Base-by-base conservation (phyloP, 2,888 invertebrate genomes). In the Cataglyphis altisquamis region DNA sequence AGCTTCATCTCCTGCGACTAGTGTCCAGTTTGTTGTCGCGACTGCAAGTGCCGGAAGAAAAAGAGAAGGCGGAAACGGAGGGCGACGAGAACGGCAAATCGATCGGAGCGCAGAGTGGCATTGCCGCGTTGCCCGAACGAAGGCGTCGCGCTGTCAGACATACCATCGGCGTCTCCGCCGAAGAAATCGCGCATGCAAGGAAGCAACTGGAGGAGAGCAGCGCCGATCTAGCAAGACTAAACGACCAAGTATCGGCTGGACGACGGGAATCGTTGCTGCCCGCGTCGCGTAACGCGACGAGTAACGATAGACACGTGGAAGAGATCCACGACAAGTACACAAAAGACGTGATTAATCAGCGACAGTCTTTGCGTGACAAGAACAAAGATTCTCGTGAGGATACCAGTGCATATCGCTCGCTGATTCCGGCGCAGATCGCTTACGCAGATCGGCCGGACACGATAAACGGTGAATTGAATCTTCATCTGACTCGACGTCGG, bases 101-200 rank as follows among this genome's bases (percentile, higher is more conserved):
- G 70, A 10, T 95, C 86, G 95, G 95, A 15, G 21, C 66, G 95
- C 85, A 95, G 95, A 8, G n/a, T 25, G 15, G 18, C 15, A 2
- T 52, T 8, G n/a, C 2, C n/a, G 91, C 84, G 9, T 12, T 90
- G 86, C 62, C 95, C 3, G 60, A 29, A 21, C 96, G 96, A 85
- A 95, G 96, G 12, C 96, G 96, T 81, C 96, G 96, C 45, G 96
- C 96, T 85, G 96, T 96, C 67, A 95, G 98, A 0, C 98, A 98
- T 94, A 98, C 98, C 0, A 97, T 98, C 32, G 98, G 97, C 67
- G 98, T 98, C 25, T 97, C 97, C 57, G 96, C 96, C 64, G 98
- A 97, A 93, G 98, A 98, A 92, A 95, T 98, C 39, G 97, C 97
- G 3, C 96, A 97, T 90, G 98, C 98, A 0, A 96, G 98, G 66